Evolutionary conservation across 2,113 vertebrate genomes (phyloP).

Genomic region (Dasyurus viverrinus): DNA sequence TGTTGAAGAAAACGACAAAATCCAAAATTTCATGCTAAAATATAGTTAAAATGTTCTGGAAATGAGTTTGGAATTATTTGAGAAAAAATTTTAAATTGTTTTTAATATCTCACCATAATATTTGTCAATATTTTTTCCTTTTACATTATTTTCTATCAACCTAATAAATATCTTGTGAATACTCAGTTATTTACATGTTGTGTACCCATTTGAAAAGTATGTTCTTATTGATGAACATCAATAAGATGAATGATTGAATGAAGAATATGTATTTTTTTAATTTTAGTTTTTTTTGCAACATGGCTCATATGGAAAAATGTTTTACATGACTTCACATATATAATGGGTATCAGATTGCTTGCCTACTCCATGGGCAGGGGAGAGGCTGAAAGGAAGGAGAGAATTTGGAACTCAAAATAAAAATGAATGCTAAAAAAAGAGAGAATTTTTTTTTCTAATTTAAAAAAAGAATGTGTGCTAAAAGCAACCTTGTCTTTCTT

Average conservation of each 20-base stretch:
- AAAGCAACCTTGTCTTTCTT: background rate
- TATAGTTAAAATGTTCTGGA: background rate
- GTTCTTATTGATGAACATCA: background rate
- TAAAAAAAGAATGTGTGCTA: background rate
- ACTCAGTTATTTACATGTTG: background rate
- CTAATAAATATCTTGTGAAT: background rate
- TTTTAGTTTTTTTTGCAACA: background rate
- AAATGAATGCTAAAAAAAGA: background rate
- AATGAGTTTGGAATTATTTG: background rate
- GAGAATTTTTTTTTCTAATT: background rate
- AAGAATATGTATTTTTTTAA: background rate
- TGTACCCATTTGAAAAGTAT: background rate
- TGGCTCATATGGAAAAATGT: background rate
- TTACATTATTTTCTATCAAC: background rate
- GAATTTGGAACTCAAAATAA: background rate
- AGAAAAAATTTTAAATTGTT: background rate
- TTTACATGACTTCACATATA: background rate
- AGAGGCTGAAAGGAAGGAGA: background rate
- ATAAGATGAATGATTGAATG: too few species aligned
- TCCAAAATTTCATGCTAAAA: background rate
- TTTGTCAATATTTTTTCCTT: background rate
- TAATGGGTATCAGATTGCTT: background rate
- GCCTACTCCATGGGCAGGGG: background rate
- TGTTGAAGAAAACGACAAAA: background rate
- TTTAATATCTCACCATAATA: background rate